Evolutionary conservation across 2,888 invertebrate species (phyloP), one percentile per base, ranked within the genome.

Genomic region (Tachina lurida): DNA sequence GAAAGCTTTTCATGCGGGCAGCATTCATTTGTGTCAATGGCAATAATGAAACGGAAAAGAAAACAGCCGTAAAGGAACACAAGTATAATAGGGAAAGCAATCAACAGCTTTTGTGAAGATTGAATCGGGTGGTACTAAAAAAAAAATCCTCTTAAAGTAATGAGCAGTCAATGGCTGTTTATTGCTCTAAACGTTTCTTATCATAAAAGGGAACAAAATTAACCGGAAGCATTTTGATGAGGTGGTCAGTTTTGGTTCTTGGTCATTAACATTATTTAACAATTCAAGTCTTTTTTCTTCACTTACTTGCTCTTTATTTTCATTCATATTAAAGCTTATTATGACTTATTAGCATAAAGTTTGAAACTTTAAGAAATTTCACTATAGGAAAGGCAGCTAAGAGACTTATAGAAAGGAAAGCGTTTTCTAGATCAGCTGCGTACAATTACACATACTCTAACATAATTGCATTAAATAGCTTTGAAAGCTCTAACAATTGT

Each of bases 121-220:
- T 22, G 41, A 75, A 75, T 76, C 47, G 67, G 47, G 45, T 47
- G 22, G 49, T 41, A 22, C 43, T 45, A 31, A 12, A 65, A 47
- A 76, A 19, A 19, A 73, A 65, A 84, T 67, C 71, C 65, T 80
- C 70, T 80, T 76, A 80, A 45, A 52, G 17, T 80, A 80, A 80
- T 68, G 80, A 77, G 71, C 80, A 63, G 56, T 62, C 41, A 77
- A 77, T 76, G 71, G n/a, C 49, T n/a, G 2, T 70, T 70, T 22
- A 54, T 54, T 63, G 70, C 31, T 31, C 31, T 41, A 71, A 77
- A 77, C 65, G 73, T 71, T 71, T 70, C 15, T 31, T 10, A 49
- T 52, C 62, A 22, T 17, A 67, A 49, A n/a, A 9, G 39, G 22
- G 68, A 10, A 10, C 41, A 49, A 41, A n/a, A 19, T 19, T 10